Evolutionary conservation across 2,113 vertebrate species (phyloP), one percentile per base, ranked within the genome.

Genomic region (Thamnaconus septentrionalis): DNA sequence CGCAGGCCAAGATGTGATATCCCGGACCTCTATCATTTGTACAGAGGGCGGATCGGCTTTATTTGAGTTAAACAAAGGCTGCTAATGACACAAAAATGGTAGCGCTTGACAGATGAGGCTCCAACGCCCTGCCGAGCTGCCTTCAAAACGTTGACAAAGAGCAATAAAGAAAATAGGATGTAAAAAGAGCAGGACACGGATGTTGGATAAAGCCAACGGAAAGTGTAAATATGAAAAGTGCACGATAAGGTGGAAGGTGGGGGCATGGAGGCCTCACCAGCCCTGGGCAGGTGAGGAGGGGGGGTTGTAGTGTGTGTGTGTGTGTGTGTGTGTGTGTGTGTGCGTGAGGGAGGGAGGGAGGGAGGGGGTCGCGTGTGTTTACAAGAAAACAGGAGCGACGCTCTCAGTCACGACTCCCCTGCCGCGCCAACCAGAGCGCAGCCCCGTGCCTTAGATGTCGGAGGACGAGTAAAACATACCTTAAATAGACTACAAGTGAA

Each of bases 401-500:
- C 72, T 63, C 79, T 77, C 71, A 4, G 61, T 82, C 75, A 71
- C 71, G 66, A 78, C 81, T 85, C 78, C 76, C 80, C 74, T 64
- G 75, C 77, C 81, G 77, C 59, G 77, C 59, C 82, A 75, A 84
- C 78, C 64, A 64, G 67, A 83, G 77, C 62, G 11, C 66, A 83
- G 75, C 69, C 61, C 69, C 69, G 60, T 31, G 77, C 78, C 59
- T 81, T 83, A 78, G 80, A 85, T 75, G 82, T 86, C 76, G 66
- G 79, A 82, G 85, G 85, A 90, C 80, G 77, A 85, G 82, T 88
- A 87, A 90, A 90, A 87, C 85, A 87, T 87, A 87, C 87, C 88
- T 90, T 90, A 90, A 90, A 90, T 89, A 90, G 88, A 88, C 88
- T 88, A 89, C 86, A 89, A 89, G 89, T 90, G 86, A 89, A 89